Percentiles rank a stretch among this genome's conserved stretches.
Conservation (phyloP, 1,140 invertebrate species). For the Hypothenemus hampei region DNA sequence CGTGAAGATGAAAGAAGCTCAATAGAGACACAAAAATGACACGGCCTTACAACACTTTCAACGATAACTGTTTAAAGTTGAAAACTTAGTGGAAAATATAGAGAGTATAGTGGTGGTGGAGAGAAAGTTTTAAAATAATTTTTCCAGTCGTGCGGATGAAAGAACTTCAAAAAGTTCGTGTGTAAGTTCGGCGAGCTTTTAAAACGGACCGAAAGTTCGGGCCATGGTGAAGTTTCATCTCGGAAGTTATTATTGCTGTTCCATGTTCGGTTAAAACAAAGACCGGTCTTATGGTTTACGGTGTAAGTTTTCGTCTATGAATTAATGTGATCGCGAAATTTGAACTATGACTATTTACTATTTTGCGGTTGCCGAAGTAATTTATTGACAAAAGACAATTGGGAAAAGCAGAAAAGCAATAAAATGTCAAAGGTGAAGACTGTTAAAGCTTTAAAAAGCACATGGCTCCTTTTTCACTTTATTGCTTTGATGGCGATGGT, state of each 20-base stretch:
- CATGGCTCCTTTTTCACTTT: neutral
- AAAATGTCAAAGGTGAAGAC: neutral
- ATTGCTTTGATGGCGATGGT: neutral
- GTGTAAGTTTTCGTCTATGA: neutral
- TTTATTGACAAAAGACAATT: neutral
- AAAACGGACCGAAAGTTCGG: neutral
- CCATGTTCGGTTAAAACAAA: neutral
- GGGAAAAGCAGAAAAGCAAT: neutral
- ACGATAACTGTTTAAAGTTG: slow-evolving; percentile 11
- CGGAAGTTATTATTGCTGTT: neutral
- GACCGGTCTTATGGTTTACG: neutral
- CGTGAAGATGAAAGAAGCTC: neutral
- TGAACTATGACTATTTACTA: neutral
- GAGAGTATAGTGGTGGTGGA: neutral
- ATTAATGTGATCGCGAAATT: neutral
- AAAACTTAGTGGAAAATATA: slow-evolving; percentile 9
- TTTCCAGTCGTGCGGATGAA: slow-evolving; percentile 4
- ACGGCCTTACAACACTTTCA: slow-evolving; percentile 7
- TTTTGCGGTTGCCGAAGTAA: too few species aligned
- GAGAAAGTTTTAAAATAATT: slow-evolving; percentile 10
- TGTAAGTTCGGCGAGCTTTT: slow-evolving; percentile 1
- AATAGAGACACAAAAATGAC: slow-evolving; percentile 10
- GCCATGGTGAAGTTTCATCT: neutral
- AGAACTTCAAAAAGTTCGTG: slow-evolving; percentile 4
- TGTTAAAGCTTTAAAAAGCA: neutral